Evolutionary conservation across 2,888 invertebrate species (phyloP).

Genomic region (Meta bourneti): DNA sequence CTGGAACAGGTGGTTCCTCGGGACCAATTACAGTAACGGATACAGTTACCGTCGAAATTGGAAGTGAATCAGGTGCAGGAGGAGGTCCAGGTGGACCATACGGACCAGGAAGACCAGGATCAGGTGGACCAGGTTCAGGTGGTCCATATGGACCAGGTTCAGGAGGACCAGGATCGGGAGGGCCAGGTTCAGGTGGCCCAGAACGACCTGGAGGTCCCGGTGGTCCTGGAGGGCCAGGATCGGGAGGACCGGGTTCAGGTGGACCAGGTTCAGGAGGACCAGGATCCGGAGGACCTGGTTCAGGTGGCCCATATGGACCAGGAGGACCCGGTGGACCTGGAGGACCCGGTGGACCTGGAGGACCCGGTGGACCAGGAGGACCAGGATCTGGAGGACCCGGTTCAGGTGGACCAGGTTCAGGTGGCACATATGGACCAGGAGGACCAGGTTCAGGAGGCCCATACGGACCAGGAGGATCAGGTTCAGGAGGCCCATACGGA

Average conservation of each 20-base stretch:
- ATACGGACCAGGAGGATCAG: neutral
- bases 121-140: neutral
- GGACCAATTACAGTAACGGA: no score
- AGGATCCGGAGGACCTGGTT: neutral
- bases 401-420: neutral
- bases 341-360: neutral
- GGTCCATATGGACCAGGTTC: neutral
- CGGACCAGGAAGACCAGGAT: neutral
- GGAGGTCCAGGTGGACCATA: neutral
- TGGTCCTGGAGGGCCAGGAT: neutral
- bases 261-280: neutral
- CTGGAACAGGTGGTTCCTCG: neutral
- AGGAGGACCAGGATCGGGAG: neutral
- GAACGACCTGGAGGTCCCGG: neutral
- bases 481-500: neutral
- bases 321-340: neutral
- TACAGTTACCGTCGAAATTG: no score
- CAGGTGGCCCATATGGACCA: neutral
- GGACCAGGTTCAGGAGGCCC: conserved; percentile 10
- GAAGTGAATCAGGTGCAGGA: neutral
- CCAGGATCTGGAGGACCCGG: neutral
- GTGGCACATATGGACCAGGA: neutral
- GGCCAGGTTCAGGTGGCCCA: neutral
- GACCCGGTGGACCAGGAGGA: neutral
- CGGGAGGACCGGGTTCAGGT: no score